Evolutionary conservation across 2,888 invertebrate species (phyloP).

Genomic region (Drosophila tripunctata): DNA sequence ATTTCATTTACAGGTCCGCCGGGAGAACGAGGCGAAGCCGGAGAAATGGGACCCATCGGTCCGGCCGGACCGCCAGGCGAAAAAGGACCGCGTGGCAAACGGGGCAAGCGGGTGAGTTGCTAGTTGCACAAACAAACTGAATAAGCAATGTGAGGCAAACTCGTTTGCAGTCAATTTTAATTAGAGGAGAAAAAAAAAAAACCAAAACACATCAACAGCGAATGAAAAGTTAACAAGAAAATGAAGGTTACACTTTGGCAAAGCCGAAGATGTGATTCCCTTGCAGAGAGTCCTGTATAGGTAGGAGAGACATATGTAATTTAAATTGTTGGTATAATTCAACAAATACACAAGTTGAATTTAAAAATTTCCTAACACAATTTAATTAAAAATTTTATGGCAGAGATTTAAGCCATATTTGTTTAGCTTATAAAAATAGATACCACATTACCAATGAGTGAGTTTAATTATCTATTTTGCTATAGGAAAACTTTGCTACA

Average conservation of each 20-base stretch:
- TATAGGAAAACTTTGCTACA: no score
- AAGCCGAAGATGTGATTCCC: not conserved
- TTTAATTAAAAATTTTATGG: not conserved
- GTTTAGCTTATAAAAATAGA: not conserved
- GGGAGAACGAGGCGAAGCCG: slow-evolving; percentile 82
- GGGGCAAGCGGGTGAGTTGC: slow-evolving; percentile 95
- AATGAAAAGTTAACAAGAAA: slow-evolving; percentile 5
- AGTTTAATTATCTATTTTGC: no score
- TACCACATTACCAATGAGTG: not conserved
- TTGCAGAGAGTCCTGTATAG: not conserved
- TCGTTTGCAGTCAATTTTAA: slow-evolving; percentile 58
- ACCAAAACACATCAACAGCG: slow-evolving; percentile 11
- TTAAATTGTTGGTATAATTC: no score
- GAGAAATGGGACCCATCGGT: slow-evolving; percentile 89
- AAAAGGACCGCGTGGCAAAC: slow-evolving; percentile 95
- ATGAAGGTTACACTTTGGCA: not conserved
- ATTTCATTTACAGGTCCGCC: slow-evolving; percentile 76
- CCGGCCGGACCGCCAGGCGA: slow-evolving; percentile 91
- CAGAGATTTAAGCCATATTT: not conserved
- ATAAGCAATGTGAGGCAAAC: slow-evolving; percentile 41
- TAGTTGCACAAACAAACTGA: slow-evolving; percentile 12
- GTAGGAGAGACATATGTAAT: not conserved
- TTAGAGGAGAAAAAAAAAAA: slow-evolving; percentile 35
- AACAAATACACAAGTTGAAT: no score
- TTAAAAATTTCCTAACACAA: no score